phyloP scores from a whole-genome alignment of 2,797 vertebrate species.

The Tapera naevia region DNA sequence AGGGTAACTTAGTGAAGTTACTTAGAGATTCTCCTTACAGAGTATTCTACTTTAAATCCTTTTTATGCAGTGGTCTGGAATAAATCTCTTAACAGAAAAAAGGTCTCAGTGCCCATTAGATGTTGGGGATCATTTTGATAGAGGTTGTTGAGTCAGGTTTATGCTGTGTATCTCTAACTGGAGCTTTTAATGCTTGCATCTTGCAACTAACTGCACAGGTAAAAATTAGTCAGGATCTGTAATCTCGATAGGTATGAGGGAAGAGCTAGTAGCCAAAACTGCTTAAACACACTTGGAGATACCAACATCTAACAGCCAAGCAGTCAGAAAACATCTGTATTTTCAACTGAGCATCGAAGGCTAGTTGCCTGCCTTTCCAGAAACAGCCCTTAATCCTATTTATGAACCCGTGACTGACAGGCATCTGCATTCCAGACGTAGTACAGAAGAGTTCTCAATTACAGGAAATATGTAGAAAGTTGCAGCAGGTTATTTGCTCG shows the following conservation, averaged over 20 bases:
- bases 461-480: constrained; percentile 69
- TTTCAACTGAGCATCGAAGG: constrained; percentile 21
- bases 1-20: background rate
- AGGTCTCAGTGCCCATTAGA: background rate
- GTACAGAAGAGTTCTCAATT: constrained; percentile 64
- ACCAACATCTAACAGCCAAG: background rate
- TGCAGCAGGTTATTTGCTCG: constrained; percentile 62
- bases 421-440: constrained; percentile 64
- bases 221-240: background rate
- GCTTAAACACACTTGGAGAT: background rate
- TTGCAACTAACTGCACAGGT: background rate
- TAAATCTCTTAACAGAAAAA: background rate
- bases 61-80: background rate
- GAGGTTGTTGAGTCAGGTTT: background rate
- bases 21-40: background rate
- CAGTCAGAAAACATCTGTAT: constrained; percentile 61
- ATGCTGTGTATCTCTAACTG: background rate
- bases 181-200: background rate
- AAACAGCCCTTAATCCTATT: constrained; percentile 61
- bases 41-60: background rate
- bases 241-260: background rate
- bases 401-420: constrained; percentile 60
- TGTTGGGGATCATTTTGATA: background rate
- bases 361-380: constrained; percentile 25
- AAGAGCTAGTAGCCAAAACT: background rate